Percentiles rank a stretch among this genome's conserved stretches.
These are phyloP conservation scores for Meandrina meandrites DNA, from an alignment of 92 coral and sea anemone species.

Conservation along the genomic window DNA sequence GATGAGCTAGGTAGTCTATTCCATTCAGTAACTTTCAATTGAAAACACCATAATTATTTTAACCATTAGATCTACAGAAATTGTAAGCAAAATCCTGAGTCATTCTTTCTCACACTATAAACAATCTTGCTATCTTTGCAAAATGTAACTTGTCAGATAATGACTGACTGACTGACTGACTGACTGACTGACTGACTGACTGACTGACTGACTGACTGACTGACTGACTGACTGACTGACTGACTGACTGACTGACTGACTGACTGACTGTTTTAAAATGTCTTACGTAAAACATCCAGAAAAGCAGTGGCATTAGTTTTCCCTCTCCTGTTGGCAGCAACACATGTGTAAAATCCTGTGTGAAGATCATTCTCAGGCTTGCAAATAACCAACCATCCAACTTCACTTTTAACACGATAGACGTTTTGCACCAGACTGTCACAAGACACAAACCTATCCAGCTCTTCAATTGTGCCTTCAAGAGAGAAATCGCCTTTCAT, in stretches of 20 bases:
- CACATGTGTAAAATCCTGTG: slow-evolving; percentile 35
- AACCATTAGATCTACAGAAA: too few relatives aligned
- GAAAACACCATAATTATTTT: too few relatives aligned
- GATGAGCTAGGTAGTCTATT: too few relatives aligned
- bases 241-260: neutral
- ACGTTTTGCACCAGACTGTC: neutral
- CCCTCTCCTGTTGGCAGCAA: slow-evolving; percentile 28
- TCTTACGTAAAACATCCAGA: slow-evolving; percentile 39
- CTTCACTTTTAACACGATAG: neutral
- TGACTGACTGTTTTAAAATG: neutral
- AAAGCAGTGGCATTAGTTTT: slow-evolving; percentile 36
- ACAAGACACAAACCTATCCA: neutral
- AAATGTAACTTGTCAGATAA: too few relatives aligned
- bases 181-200: neutral
- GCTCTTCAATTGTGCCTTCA: neutral
- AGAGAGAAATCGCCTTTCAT: neutral
- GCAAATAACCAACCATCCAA: slow-evolving; percentile 27
- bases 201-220: neutral
- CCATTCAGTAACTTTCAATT: too few relatives aligned
- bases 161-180: neutral
- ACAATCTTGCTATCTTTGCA: too few relatives aligned
- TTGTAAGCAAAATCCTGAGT: too few relatives aligned
- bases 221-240: neutral
- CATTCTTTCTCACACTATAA: too few relatives aligned
- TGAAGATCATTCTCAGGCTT: slow-evolving; percentile 11